A percentile compares a stretch with the other conserved stretches of the same genome.
phyloP scores from a whole-genome alignment of 1,140 invertebrate species.

The Drosophila dunni region DNA sequence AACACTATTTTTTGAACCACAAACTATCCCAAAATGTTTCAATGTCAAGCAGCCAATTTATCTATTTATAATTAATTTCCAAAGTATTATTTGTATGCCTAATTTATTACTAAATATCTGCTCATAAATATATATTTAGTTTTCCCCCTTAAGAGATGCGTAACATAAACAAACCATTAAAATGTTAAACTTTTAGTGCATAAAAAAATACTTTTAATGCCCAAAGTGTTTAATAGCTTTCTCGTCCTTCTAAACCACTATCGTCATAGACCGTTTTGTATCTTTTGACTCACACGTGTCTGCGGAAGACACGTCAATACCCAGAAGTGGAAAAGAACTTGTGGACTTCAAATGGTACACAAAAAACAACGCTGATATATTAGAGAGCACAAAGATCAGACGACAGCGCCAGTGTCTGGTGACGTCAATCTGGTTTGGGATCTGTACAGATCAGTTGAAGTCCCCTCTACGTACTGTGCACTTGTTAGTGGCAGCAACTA shows the following conservation, averaged over 20 bases:
- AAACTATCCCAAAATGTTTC: too few species aligned
- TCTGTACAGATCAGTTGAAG: conserved; percentile 33
- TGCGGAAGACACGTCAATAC: conserved; percentile 24
- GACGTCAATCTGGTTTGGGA: conserved; percentile 49
- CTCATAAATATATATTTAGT: background rate
- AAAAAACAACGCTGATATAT: conserved; percentile 38
- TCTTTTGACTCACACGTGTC: conserved; percentile 38
- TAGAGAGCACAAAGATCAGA: conserved; percentile 52
- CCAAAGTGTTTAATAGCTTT: conserved; percentile 16
- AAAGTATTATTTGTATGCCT: background rate
- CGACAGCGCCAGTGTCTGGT: conserved; percentile 39
- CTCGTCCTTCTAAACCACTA: conserved; percentile 32
- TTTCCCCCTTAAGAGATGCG: background rate
- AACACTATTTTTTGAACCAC: background rate
- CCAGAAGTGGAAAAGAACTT: conserved; percentile 15
- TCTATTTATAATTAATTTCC: background rate
- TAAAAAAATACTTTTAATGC: conserved; percentile 20
- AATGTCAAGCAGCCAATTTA: too few species aligned
- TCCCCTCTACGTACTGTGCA: conserved; percentile 41
- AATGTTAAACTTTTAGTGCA: conserved; percentile 3
- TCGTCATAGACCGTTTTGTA: conserved; percentile 28
- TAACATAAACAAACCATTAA: conserved; percentile 29
- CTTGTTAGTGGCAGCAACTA: conserved; percentile 49
- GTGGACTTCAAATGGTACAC: conserved; percentile 18
- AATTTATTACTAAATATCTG: conserved; percentile 15